Evolutionary conservation across 2,888 invertebrate genomes (phyloP), one percentile per base, ranked within the genome.

Genomic region (Apamea monoglypha): DNA sequence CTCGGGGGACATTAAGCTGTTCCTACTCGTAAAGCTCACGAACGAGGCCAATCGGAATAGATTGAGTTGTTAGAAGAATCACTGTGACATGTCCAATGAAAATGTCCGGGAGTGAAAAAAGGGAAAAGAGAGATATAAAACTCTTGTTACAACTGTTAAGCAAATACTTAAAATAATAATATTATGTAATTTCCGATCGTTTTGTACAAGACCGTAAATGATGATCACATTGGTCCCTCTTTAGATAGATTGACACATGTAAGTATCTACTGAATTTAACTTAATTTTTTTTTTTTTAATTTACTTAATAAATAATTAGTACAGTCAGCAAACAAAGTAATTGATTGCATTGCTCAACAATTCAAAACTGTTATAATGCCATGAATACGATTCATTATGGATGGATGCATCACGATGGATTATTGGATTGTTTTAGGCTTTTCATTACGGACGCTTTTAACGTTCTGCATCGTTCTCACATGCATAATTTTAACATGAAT

Each of bases 11-110:
- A 44, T 77, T 50, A 70, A 83, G 68, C 71, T 72, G 61, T 71
- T 77, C 83, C 67, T 63, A 36, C 61, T 83, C 71, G 67, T 83
- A 63, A 70, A 76, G 61, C 76, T 83, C 32, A 21, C 56, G 53
- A 83, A 83, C 32, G 71, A 71, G 53, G 29, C 47, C 79, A 84
- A 82, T 82, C 36, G 63, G 47, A 78, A 72, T 84, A 61, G 71
- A 78, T 83, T 77, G 78, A 50, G 32, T 77, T 81, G 81, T n/a
- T 59, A 59, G 56, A 56, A 78, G 47, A 67, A 63, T 78, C 79
- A 71, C 61, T 67, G 71, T 47, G 66, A 78, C 29, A 44, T 71
- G 8, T 40, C 21, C 32, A 67, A 40, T 40, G 56, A 21, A 56
- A 71, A 71, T 7, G 36, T 40, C 71, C 40, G 21, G 12, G 21